Conservation (phyloP, 37 sponge, comb jelly and placozoan species). For the Tethya wilhelma region DNA sequence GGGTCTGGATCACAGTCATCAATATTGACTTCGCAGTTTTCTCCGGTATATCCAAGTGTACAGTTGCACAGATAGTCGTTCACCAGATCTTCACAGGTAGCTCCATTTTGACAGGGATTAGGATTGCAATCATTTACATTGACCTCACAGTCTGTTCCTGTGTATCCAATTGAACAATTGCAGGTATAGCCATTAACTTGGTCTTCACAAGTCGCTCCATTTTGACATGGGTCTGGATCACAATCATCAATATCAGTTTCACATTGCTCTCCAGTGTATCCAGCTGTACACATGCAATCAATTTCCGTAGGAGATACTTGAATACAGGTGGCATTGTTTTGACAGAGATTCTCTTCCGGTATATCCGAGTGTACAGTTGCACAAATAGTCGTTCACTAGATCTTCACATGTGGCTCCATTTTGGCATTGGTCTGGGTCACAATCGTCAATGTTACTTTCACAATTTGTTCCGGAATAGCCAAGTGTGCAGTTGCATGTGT, state of each 20-base stretch:
- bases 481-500: conserved; percentile 21
- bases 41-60: conserved; percentile 45
- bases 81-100: conserved; percentile 23
- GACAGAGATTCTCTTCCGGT: conserved; percentile 58
- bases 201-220: conserved; percentile 36
- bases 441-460: conserved; percentile 39
- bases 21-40: conserved; percentile 31
- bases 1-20: conserved; percentile 45
- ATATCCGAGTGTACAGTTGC: conserved; percentile 74
- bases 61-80: conserved; percentile 35
- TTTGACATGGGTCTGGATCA: conserved; percentile 47
- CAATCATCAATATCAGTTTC: conserved; percentile 43
- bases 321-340: conserved; percentile 38
- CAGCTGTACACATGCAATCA: conserved; percentile 32
- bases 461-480: conserved; percentile 48
- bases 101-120: conserved; percentile 47
- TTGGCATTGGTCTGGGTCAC: conserved; percentile 29
- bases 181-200: conserved; percentile 24
- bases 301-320: background rate
- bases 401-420: conserved; percentile 39
- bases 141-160: conserved; percentile 29
- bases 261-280: conserved; percentile 59
- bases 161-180: conserved; percentile 50
- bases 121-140: conserved; percentile 43
- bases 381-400: conserved; percentile 28